Percentiles rank a stretch among this genome's conserved stretches.
Evolutionary conservation across 2,113 vertebrate species (phyloP).

Genomic region (Sebastes fasciatus): DNA sequence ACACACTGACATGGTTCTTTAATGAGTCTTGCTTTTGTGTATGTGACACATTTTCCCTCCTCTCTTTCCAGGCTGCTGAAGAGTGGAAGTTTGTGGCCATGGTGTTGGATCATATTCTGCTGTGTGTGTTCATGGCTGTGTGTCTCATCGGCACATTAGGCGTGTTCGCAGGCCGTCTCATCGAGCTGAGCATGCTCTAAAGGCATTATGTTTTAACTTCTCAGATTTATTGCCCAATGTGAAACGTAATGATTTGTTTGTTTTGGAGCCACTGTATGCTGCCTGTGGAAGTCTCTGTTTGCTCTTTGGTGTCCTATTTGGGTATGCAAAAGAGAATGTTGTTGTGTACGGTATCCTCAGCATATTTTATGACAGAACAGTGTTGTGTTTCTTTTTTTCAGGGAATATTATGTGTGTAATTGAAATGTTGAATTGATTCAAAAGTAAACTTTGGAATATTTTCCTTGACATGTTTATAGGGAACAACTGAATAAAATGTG

Average conservation of each 20-base stretch:
- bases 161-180: conserved; percentile 93
- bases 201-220: background rate
- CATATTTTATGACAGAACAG: background rate
- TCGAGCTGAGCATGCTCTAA: conserved; percentile 89
- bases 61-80: conserved; percentile 92
- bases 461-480: conserved; percentile 11
- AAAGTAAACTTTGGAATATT: conserved; percentile 4
- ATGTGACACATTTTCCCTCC: conserved; percentile 55
- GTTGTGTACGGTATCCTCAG: background rate
- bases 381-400: conserved; percentile 6
- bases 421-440: background rate
- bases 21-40: background rate
- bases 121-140: conserved; percentile 96
- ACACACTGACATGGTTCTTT: conserved; percentile 1
- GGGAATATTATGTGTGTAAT: background rate
- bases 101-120: conserved; percentile 97
- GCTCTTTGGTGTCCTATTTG: conserved; percentile 2
- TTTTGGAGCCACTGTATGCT: background rate
- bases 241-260: background rate
- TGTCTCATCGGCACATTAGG: conserved; percentile 94
- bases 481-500: conserved; percentile 26
- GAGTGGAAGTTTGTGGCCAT: conserved; percentile 99
- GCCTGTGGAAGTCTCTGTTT: background rate
- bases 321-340: background rate
- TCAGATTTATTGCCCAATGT: background rate